Evolutionary conservation across 1,140 invertebrate genomes (phyloP).

Genomic region (Drosophila pseudoobscura): DNA sequence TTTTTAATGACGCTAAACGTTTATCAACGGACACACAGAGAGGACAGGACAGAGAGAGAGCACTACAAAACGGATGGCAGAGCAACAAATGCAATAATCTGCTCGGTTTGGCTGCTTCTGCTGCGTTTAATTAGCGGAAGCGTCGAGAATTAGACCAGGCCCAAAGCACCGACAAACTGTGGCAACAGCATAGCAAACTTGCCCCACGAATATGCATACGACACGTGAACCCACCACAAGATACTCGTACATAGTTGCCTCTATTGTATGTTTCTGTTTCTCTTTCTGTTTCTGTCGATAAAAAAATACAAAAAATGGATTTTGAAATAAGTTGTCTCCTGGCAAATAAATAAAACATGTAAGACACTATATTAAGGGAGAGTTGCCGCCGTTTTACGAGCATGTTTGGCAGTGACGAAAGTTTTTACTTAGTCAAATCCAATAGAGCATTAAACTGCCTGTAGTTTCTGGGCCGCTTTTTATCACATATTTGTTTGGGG

Average conservation of each 20-base stretch:
- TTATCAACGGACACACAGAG: conserved; percentile 64
- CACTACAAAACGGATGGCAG: conserved; percentile 1
- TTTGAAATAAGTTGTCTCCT: conserved; percentile 35
- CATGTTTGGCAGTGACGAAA: conserved; percentile 46
- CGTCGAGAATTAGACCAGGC: conserved; percentile 58
- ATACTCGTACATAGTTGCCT: not conserved
- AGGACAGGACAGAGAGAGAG: not conserved
- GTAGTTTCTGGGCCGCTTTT: conserved; percentile 53
- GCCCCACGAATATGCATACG: conserved; percentile 43
- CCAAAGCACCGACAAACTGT: conserved; percentile 5
- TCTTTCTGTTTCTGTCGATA: not conserved
- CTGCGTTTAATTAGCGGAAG: conserved; percentile 69
- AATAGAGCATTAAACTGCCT: conserved; percentile 39
- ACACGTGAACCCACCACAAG: conserved; percentile 11
- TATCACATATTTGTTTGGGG: conserved; percentile 75
- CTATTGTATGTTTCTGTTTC: not conserved
- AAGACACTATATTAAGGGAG: conserved; percentile 44
- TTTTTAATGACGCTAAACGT: conserved; percentile 75
- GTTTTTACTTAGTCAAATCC: conserved; percentile 64
- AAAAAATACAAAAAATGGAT: conserved; percentile 15
- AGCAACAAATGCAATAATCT: conserved; percentile 69
- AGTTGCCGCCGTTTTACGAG: conserved; percentile 32
- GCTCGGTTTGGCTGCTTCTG: conserved; percentile 34
- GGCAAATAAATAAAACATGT: conserved; percentile 52
- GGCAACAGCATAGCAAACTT: no score